Base-by-base conservation (phyloP, 2,888 invertebrate genomes). In the Chrysopilus asiliformis region DNA sequence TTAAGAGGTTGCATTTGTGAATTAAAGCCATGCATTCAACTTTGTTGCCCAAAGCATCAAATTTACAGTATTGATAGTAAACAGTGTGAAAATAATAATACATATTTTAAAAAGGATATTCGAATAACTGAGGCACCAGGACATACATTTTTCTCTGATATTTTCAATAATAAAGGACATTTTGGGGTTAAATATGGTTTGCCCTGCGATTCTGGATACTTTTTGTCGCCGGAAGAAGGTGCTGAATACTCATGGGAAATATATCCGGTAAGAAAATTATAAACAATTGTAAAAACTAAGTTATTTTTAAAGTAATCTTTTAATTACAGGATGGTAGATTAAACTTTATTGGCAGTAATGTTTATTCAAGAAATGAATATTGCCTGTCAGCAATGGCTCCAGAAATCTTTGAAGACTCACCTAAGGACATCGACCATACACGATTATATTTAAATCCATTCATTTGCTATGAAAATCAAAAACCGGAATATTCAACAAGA, bases 1-100 rank as follows among this genome's bases (percentile, higher is more conserved):
- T 17, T 48, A 3, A 47, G 54, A 4, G 56, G 57, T 6, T 57
- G 57, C 33, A 40, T 52, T 4, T 56, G 56, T 38, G 24, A 45
- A 5, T n/a, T 47, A 4, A 49, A 44, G 22, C 26, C 41, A 14
- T 56, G 57, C 34, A 42, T 53, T 2, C 46, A 52, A 22, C 48
- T 54, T 20, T 55, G 55, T 31, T 56, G 56, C 34, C 42, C 40
- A 3, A 20, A 16, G 13, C 5, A 10, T 18, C 4, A 26, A 18
- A 5, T 31, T 25, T 31, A 32, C 26, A 15, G n/a, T n/a, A 30
- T 40, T 18, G 25, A n/a, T 12, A 39, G 30, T 15, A 29, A 15
- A 15, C 15, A 30, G 30, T 13, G 7, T 22, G 15, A 32, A n/a
- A n/a, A 16, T 4, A n/a, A 35, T 4, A 34, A 38, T 28, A 29